These are phyloP conservation scores for Halocynthia aurantium DNA, from an alignment of 23 tunicate genomes.

Conservation along the genomic window DNA sequence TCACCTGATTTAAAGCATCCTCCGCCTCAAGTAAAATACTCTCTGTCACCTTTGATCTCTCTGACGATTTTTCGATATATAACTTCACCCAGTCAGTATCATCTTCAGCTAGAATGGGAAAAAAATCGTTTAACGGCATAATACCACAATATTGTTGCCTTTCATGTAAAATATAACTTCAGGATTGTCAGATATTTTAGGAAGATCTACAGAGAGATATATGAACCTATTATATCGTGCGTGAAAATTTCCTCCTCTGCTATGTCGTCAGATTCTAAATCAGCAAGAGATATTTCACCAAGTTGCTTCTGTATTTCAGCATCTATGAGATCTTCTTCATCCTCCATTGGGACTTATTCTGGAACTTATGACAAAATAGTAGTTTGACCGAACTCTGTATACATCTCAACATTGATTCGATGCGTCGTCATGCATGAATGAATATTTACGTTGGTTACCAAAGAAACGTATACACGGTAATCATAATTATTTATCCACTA, in stretches of 20 bases:
- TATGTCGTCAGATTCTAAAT: not conserved
- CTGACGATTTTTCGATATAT: conserved; percentile 1
- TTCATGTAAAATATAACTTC: not conserved
- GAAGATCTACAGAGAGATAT: not conserved
- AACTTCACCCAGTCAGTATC: not conserved
- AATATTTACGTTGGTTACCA: too few species aligned
- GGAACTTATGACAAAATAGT: too few species aligned
- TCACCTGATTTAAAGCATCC: not conserved
- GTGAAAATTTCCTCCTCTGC: not conserved
- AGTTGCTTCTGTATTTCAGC: conserved; percentile 15
- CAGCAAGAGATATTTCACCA: conserved; percentile 11
- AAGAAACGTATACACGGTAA: too few species aligned
- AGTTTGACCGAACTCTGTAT: too few species aligned
- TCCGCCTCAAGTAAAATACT: not conserved
- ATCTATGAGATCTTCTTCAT: conserved; percentile 5
- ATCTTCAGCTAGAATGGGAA: too few species aligned
- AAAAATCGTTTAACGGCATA: too few species aligned
- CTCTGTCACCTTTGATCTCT: not conserved
- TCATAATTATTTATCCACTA: too few species aligned
- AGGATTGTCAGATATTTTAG: too few species aligned
- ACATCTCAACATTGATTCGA: too few species aligned
- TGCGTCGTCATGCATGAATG: too few species aligned
- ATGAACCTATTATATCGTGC: too few species aligned
- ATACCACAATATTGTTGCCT: not conserved
- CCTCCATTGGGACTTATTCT: too few species aligned